A percentile compares a stretch with the other conserved stretches of the same genome.
phyloP scores from a whole-genome alignment of 2,888 invertebrate species.

The Criorhina ranunculi region DNA sequence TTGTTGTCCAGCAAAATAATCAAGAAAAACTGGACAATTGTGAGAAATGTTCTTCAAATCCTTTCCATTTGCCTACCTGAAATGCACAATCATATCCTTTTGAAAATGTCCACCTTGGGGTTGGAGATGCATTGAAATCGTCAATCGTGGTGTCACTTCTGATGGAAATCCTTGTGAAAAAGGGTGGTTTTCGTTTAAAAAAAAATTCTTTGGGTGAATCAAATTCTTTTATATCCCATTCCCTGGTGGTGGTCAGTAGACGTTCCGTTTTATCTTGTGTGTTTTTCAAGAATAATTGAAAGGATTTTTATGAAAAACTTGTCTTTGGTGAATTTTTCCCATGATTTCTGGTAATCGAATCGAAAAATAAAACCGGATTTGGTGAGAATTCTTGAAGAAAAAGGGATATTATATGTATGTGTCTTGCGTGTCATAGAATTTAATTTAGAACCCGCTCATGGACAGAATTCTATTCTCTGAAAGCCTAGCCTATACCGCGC shows the following conservation, averaged over 20 bases:
- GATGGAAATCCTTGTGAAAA: background rate
- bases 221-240: constrained; percentile 6
- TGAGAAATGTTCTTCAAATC: constrained; percentile 9
- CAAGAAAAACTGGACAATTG: constrained; percentile 39
- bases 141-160: too few relatives aligned
- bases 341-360: constrained; percentile 15
- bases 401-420: background rate
- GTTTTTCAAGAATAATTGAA: constrained; percentile 7
- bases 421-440: constrained; percentile 12
- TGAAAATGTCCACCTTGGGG: background rate
- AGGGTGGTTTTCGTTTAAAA: constrained; percentile 14
- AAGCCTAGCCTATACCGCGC: background rate
- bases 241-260: background rate
- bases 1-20: constrained; percentile 25
- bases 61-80: constrained; percentile 8
- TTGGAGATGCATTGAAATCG: background rate
- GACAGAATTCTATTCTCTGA: background rate
- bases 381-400: constrained; percentile 22
- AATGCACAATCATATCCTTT: background rate
- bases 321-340: constrained; percentile 44
- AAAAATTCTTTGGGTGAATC: background rate
- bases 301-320: constrained; percentile 45
- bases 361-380: constrained; percentile 38
- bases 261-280: background rate
- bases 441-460: constrained; percentile 4